Conservation (phyloP, 2,113 vertebrate species). For the Brachyhypopomus occidentalis region DNA sequence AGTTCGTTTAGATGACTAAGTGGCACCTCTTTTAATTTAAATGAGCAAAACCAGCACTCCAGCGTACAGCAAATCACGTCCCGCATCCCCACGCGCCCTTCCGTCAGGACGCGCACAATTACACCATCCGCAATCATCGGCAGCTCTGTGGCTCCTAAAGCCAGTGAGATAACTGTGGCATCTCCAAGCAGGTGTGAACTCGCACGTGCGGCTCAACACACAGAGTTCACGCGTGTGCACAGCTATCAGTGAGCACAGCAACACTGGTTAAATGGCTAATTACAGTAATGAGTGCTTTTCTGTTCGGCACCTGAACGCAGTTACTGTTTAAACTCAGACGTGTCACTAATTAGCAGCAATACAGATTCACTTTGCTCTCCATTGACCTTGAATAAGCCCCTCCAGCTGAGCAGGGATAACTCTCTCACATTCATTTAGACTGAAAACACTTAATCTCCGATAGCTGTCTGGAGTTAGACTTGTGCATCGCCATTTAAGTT, state of each 20-base stretch:
- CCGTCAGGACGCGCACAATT: background rate
- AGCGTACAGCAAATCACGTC: constrained; percentile 11
- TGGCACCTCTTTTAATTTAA: background rate
- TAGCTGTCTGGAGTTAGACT: constrained; percentile 28
- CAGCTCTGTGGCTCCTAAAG: background rate
- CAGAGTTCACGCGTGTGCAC: constrained; percentile 23
- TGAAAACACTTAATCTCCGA: constrained; percentile 28
- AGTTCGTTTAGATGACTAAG: background rate
- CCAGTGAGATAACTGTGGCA: background rate
- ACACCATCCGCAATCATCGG: background rate
- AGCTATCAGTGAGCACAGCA: constrained; percentile 37
- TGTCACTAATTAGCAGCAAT: constrained; percentile 54
- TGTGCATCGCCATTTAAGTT: constrained; percentile 38
- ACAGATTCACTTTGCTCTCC: constrained; percentile 46
- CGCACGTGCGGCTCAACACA: background rate
- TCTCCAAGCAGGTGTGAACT: constrained; percentile 1
- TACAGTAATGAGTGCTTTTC: constrained; percentile 59
- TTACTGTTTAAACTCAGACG: constrained; percentile 53
- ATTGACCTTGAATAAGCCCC: constrained; percentile 47
- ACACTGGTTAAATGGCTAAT: constrained; percentile 53
- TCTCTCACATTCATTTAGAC: constrained; percentile 33
- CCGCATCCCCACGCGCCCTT: background rate
- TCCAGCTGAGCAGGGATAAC: constrained; percentile 39
- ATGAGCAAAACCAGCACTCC: background rate
- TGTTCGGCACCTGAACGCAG: constrained; percentile 46